These are phyloP conservation scores for Diadema setosum DNA, from an alignment of 35 echinoderm and acorn worm species.

Conservation along the genomic window DNA sequence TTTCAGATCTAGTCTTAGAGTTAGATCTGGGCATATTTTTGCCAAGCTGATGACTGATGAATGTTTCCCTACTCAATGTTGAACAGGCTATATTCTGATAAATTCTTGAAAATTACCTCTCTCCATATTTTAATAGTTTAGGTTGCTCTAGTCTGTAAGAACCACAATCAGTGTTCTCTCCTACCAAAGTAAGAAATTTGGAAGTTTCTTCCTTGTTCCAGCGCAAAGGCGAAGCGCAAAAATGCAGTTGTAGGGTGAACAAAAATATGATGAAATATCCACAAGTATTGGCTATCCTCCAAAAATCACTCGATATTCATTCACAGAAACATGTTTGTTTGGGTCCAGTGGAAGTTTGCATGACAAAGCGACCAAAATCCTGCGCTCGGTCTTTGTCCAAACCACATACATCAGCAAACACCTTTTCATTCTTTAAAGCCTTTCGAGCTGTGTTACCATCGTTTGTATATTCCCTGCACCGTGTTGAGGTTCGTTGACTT, in stretches of 20 bases:
- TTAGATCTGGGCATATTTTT: not conserved
- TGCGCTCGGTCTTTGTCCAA: too few relatives aligned
- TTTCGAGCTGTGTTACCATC: too few relatives aligned
- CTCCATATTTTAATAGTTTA: not conserved
- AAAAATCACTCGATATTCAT: slow-evolving; percentile 8
- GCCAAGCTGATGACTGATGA: not conserved
- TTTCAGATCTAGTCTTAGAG: too few relatives aligned
- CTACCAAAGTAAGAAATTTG: not conserved
- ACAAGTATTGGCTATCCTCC: not conserved
- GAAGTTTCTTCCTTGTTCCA: slow-evolving; percentile 17
- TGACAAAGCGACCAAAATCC: too few relatives aligned
- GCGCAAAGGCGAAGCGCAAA: slow-evolving; percentile 13
- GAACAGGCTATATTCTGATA: not conserved
- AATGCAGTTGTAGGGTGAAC: not conserved
- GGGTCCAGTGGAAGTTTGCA: too few relatives aligned
- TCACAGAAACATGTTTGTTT: not conserved
- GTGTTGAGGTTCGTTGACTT: too few relatives aligned
- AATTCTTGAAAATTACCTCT: not conserved
- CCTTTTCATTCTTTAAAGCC: too few relatives aligned
- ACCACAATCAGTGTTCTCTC: not conserved
- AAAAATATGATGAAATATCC: not conserved
- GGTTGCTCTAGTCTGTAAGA: not conserved
- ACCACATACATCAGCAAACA: too few relatives aligned
- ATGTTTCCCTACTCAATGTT: not conserved
- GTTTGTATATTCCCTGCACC: too few relatives aligned